phyloP scores from a whole-genome alignment of 2,113 vertebrate genomes.

The Petrocephalus microphthalmus region DNA sequence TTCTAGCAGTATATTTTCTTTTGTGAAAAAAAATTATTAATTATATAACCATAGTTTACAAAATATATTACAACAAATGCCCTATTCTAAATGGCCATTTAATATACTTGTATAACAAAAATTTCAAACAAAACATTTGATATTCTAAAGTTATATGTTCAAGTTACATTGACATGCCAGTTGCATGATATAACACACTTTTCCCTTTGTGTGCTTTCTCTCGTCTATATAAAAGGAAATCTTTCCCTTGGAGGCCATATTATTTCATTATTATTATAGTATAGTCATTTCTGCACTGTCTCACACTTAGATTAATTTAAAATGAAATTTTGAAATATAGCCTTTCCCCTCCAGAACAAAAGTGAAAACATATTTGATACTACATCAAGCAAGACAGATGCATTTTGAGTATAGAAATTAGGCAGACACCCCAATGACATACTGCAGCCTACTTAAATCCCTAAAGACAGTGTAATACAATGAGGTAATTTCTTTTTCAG shows the following conservation, averaged over 20 bases:
- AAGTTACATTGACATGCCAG: not conserved
- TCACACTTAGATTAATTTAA: not conserved
- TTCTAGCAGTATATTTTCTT: not conserved
- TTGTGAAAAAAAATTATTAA: not conserved
- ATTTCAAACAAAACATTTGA: not conserved
- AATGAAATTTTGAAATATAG: not conserved
- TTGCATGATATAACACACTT: not conserved
- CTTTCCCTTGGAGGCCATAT: not conserved
- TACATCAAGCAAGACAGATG: not conserved
- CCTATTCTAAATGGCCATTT: not conserved
- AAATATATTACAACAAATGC: not conserved
- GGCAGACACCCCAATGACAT: not conserved
- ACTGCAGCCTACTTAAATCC: slow-evolving; percentile 35
- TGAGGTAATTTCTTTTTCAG: slow-evolving; percentile 52
- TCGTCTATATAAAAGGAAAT: not conserved
- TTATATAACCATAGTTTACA: not conserved
- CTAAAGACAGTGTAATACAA: slow-evolving; percentile 60
- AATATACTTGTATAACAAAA: not conserved
- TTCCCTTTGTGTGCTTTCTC: not conserved
- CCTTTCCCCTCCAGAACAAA: not conserved
- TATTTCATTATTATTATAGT: not conserved
- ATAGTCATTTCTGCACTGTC: not conserved
- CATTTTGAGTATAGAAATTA: not conserved
- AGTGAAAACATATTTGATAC: not conserved
- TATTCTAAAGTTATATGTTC: not conserved